Conservation (phyloP, 2,113 vertebrate genomes). For the Tricholaema leucomelas region DNA sequence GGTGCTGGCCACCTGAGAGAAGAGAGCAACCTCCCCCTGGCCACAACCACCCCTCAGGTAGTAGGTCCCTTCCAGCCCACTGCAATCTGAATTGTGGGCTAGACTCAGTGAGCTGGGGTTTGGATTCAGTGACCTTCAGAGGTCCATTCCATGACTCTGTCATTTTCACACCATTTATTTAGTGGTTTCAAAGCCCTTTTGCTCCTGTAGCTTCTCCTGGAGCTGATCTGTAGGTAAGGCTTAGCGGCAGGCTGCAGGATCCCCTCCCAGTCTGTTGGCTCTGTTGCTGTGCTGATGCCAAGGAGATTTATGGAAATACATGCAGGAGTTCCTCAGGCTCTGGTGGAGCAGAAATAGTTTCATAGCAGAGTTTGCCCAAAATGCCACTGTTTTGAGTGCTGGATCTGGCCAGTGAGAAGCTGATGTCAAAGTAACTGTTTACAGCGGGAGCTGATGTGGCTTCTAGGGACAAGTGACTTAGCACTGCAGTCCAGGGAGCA, state of each 20-base stretch:
- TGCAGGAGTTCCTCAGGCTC: constrained; percentile 44
- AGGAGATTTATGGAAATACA: constrained; percentile 35
- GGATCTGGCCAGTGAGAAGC: neutral
- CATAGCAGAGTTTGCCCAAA: constrained; percentile 34
- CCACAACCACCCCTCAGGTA: too few species aligned
- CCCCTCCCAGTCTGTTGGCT: constrained; percentile 10
- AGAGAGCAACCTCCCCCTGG: too few species aligned
- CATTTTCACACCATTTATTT: neutral
- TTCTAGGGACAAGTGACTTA: constrained; percentile 21
- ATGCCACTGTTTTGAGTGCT: neutral
- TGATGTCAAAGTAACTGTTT: constrained; percentile 34
- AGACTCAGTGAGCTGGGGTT: too few species aligned
- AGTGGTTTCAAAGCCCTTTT: neutral
- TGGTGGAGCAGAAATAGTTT: constrained; percentile 37
- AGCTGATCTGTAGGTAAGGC: neutral
- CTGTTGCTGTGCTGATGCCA: neutral
- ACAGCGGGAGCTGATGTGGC: constrained; percentile 20
- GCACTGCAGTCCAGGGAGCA: neutral
- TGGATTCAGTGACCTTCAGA: too few species aligned
- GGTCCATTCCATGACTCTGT: too few species aligned
- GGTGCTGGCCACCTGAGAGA: too few species aligned
- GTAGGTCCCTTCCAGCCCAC: too few species aligned
- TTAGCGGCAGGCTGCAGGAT: constrained; percentile 15
- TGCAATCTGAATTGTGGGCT: too few species aligned
- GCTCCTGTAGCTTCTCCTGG: neutral